Base-by-base conservation (phyloP, 2,888 invertebrate species). In the Caenorhabditis panamensis region DNA sequence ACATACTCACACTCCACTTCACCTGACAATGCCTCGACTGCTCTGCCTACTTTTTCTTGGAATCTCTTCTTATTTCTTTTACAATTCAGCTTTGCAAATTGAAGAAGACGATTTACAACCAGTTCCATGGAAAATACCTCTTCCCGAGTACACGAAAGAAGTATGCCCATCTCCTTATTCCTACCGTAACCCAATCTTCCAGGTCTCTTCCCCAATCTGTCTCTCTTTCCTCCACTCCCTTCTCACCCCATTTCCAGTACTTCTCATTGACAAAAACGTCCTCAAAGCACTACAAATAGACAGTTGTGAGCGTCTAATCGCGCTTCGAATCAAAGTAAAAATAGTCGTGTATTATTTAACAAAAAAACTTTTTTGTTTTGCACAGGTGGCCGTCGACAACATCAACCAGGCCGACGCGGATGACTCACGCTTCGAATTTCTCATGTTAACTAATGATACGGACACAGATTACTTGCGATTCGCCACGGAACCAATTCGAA, bases 211-310 rank as follows among this genome's bases (percentile, higher is more conserved):
- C 16, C 26, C 59, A 24, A 18, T 36, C 24, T 54, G 66, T 20
- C 20, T 79, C 20, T 49, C 53, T 18, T 62, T 61, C 13, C 66
- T 79, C 20, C 47, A 72, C 36, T 49, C 61, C 3, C 22, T 68
- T 1, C 59, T 47, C 28, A n/a, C 31, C n/a, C 36, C 62, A 1
- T 66, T 56, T 26, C 66, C 71, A 20, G 72, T 56, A 9, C 66
- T 79, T 53, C 53, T 79, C 16, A 66, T 79, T 24, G 79, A 79
- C 36, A 51, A 13, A 5, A 51, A 58, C 44, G 59, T 72, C 20
- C 37, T 79, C 11, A 11, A 51, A 9, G 53, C 22, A 26, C 36
- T 71, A 24, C 44, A 67, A 26, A 20, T 36, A 18, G 72, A 72
- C 36, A 53, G 51, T 6, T 79, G 79, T 62, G 54, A 59, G 4